Percentiles rank a stretch among this genome's conserved stretches.
These are phyloP conservation scores for Coregonus suidteri DNA, from an alignment of 2,797 vertebrate species.

Conservation along the genomic window DNA sequence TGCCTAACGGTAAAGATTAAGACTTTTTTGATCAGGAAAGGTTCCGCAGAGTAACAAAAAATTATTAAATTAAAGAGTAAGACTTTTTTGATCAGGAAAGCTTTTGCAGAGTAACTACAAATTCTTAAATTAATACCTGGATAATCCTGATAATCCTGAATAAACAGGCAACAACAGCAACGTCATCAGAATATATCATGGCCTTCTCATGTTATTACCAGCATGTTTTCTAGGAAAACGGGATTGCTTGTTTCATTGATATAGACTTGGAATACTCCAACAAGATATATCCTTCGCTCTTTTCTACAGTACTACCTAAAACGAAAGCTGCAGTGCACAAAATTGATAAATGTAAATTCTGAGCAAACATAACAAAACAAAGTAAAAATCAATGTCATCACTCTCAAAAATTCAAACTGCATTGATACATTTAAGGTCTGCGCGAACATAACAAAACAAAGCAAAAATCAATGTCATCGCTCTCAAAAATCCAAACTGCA, in stretches of 20 bases:
- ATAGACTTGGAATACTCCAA: not conserved
- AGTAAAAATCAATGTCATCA: not conserved
- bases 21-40: not conserved
- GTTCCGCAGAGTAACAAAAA: not conserved
- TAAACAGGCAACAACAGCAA: slow-evolving; percentile 5
- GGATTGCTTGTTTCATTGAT: not conserved
- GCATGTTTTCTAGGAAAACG: not conserved
- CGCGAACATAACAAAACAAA: not conserved
- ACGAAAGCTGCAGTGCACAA: not conserved
- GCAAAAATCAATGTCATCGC: not conserved
- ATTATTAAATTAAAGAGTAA: not conserved
- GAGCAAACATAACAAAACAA: not conserved
- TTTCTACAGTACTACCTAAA: not conserved
- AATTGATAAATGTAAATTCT: not conserved
- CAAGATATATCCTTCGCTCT: not conserved
- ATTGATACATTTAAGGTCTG: not conserved
- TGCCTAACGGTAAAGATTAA: not conserved
- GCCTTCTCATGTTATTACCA: not conserved
- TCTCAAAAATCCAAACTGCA: not conserved
- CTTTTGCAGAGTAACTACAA: not conserved
- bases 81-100: not conserved
- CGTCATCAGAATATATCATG: not conserved
- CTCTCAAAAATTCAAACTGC: not conserved
- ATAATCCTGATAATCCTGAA: not conserved
- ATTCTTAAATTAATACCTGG: not conserved